A percentile compares a stretch with the other conserved stretches of the same genome.
phyloP scores from a whole-genome alignment of 2,113 vertebrate species.

The Bufo gargarizans region DNA sequence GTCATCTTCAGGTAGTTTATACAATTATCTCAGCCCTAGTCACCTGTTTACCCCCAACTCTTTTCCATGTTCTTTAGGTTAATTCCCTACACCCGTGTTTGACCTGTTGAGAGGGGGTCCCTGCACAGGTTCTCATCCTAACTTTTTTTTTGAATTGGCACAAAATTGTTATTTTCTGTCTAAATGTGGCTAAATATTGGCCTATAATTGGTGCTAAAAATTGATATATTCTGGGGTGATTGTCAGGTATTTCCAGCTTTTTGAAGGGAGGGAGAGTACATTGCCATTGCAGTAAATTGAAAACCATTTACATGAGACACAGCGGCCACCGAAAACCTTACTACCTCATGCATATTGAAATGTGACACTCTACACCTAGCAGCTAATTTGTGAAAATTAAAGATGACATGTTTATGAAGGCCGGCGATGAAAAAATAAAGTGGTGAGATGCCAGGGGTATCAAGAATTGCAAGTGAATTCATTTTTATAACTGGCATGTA shows the following conservation, averaged over 20 bases:
- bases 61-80: too few species aligned
- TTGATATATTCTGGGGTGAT: background rate
- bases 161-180: background rate
- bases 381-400: constrained; percentile 75
- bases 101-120: too few species aligned
- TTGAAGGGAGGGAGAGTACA: background rate
- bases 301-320: constrained; percentile 52
- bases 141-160: background rate
- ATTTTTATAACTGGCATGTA: constrained; percentile 80
- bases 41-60: too few species aligned
- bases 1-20: too few species aligned
- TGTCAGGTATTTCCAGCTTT: background rate
- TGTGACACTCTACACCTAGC: constrained; percentile 70
- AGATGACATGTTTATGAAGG: constrained; percentile 79
- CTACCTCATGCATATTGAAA: constrained; percentile 64
- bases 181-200: background rate
- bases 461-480: constrained; percentile 72
- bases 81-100: too few species aligned
- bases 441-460: constrained; percentile 70
- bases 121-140: too few species aligned
- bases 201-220: background rate
- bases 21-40: too few species aligned
- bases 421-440: constrained; percentile 69
- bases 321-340: constrained; percentile 66
- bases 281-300: constrained; percentile 6